Conservation (phyloP, 1,140 invertebrate genomes). For the Bombus terrestris region DNA sequence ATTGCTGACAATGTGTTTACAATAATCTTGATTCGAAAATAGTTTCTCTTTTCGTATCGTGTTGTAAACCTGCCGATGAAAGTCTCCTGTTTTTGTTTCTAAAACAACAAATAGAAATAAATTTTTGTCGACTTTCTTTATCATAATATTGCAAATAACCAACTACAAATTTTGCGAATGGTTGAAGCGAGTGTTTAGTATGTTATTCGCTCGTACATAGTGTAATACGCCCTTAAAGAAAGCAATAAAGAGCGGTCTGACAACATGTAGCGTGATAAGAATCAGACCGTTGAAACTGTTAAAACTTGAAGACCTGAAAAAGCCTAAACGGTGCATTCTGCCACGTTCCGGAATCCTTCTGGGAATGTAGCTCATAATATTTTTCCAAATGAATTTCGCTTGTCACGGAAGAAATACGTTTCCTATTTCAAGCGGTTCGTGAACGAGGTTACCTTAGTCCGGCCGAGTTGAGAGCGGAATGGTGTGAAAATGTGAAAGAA, state of each 20-base stretch:
- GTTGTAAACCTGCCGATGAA: no score
- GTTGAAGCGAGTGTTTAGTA: not conserved
- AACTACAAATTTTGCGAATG: no score
- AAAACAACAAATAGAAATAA: no score
- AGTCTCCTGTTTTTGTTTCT: no score
- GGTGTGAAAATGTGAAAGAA: conserved; percentile 10
- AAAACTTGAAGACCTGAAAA: not conserved
- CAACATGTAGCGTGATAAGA: not conserved
- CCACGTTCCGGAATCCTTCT: conserved; percentile 14
- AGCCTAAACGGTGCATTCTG: conserved; percentile 20
- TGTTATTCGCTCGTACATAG: not conserved
- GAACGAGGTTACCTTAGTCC: conserved; percentile 29
- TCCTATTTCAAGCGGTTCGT: conserved; percentile 41
- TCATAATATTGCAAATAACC: no score
- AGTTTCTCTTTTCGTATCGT: no score
- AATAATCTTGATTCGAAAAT: no score
- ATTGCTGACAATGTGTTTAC: no score
- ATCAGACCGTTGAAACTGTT: not conserved
- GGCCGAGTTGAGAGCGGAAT: not conserved
- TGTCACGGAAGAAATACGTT: conserved; percentile 52
- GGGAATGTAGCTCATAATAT: conserved; percentile 46
- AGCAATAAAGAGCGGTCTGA: not conserved
- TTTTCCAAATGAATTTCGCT: conserved; percentile 64
- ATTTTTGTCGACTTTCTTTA: no score
- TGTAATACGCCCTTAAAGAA: not conserved